Conservation (phyloP, 2,888 invertebrate species). For the Aphodius sticticus region DNA sequence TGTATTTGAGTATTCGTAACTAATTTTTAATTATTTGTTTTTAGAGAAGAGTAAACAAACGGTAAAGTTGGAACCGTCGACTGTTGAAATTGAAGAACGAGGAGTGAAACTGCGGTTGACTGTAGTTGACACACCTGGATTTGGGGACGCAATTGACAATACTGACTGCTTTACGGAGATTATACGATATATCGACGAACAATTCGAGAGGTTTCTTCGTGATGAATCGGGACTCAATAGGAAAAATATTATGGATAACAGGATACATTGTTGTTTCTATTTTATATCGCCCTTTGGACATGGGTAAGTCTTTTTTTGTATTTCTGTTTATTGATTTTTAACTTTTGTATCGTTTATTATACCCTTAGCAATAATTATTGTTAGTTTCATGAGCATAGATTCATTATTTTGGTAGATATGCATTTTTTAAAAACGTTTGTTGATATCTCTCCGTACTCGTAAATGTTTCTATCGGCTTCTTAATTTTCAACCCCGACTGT, state of each 20-base stretch:
- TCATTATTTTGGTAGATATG: background rate
- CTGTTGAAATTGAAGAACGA: constrained; percentile 95
- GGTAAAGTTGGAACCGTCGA: constrained; percentile 92
- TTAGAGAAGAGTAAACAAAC: constrained; percentile 91
- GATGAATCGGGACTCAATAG: constrained; percentile 96
- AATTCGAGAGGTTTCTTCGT: constrained; percentile 89
- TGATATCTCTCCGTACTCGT: background rate
- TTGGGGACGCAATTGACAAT: constrained; percentile 94
- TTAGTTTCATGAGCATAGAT: background rate
- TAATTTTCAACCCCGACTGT: background rate
- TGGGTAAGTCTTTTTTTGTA: constrained; percentile 69
- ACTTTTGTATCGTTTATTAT: background rate
- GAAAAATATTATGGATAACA: constrained; percentile 94
- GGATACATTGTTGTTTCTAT: constrained; percentile 98
- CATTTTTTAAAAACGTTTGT: background rate
- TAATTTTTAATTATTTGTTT: constrained; percentile 16
- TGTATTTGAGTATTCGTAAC: background rate
- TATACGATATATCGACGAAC: constrained; percentile 96
- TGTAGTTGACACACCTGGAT: constrained; percentile 95
- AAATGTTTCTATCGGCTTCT: background rate
- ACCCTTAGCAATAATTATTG: background rate
- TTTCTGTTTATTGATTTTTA: background rate
- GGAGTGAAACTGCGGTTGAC: constrained; percentile 93
- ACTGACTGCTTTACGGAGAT: constrained; percentile 94
- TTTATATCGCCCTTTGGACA: constrained; percentile 97